These are phyloP conservation scores for Keiferia lycopersicella DNA, from an alignment of 2,888 invertebrate species.

Conservation along the genomic window DNA sequence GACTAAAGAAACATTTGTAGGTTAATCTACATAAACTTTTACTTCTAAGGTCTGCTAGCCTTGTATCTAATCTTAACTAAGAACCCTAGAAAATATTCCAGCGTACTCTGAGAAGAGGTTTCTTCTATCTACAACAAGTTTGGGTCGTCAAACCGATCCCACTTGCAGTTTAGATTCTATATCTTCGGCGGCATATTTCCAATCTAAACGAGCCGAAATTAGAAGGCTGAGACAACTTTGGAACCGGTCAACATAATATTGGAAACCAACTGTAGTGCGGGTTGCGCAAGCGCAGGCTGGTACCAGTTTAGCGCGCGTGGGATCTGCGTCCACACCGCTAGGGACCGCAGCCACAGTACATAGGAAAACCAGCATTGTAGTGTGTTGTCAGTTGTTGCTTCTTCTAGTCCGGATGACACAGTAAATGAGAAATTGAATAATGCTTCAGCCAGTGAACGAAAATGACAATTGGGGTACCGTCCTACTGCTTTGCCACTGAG, in stretches of 20 bases:
- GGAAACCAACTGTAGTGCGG: slow-evolving; percentile 77
- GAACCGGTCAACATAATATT: slow-evolving; percentile 82
- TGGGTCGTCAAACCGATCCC: slow-evolving; percentile 6
- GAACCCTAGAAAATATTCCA: neutral
- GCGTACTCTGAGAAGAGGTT: neutral
- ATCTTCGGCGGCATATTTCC: slow-evolving; percentile 69
- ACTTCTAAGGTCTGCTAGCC: too few species aligned
- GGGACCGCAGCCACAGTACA: slow-evolving; percentile 32
- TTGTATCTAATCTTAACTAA: neutral
- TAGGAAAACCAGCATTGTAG: neutral
- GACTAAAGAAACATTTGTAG: too few species aligned
- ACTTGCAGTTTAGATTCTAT: slow-evolving; percentile 44
- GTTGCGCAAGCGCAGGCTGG: slow-evolving; percentile 74
- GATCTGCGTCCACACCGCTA: slow-evolving; percentile 43
- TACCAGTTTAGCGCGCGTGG: slow-evolving; percentile 77
- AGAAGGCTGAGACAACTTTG: slow-evolving; percentile 78
- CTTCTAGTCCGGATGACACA: too few species aligned
- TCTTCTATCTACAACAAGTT: neutral
- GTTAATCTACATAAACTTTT: too few species aligned
- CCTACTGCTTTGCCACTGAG: too few species aligned
- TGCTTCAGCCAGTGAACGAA: too few species aligned
- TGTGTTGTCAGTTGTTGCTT: neutral
- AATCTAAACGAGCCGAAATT: slow-evolving; percentile 80
- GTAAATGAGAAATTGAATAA: too few species aligned
- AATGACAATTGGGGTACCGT: too few species aligned